Evolutionary conservation across 2,797 vertebrate species (phyloP).

Genomic region (Halcyon smyrnensis): DNA sequence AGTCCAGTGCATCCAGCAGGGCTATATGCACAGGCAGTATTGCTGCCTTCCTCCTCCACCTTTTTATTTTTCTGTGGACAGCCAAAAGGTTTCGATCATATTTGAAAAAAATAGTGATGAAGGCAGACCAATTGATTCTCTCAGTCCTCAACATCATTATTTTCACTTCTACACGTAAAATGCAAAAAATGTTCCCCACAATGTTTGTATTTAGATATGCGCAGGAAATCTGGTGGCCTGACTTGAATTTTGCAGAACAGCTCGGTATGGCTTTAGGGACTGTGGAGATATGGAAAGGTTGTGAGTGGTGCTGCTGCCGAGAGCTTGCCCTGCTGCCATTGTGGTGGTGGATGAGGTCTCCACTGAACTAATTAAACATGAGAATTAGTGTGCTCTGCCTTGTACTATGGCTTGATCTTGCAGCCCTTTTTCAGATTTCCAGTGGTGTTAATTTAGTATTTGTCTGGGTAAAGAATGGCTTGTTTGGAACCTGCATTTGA

Average conservation of each 20-base stretch:
- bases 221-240: not conserved
- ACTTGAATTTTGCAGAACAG: fast-evolving
- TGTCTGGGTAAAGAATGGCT: not conserved
- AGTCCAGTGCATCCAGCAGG: fast-evolving
- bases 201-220: not conserved
- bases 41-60: not conserved
- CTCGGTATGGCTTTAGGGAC: not conserved
- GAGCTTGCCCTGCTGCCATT: not conserved
- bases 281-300: fast-evolving
- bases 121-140: not conserved
- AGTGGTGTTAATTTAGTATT: not conserved
- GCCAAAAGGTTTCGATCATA: not conserved
- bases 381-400: fast-evolving
- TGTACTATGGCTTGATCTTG: not conserved
- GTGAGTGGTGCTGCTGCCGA: not conserved
- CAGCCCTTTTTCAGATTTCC: not conserved
- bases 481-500: not conserved
- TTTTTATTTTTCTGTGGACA: not conserved
- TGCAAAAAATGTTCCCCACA: not conserved
- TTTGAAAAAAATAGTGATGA: not conserved
- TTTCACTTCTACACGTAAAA: not conserved
- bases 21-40: fast-evolving
- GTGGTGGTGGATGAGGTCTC: fast-evolving
- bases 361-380: not conserved
- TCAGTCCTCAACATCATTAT: not conserved